phyloP scores from a whole-genome alignment of 1,140 invertebrate genomes.

The Cherax quadricarinatus region DNA sequence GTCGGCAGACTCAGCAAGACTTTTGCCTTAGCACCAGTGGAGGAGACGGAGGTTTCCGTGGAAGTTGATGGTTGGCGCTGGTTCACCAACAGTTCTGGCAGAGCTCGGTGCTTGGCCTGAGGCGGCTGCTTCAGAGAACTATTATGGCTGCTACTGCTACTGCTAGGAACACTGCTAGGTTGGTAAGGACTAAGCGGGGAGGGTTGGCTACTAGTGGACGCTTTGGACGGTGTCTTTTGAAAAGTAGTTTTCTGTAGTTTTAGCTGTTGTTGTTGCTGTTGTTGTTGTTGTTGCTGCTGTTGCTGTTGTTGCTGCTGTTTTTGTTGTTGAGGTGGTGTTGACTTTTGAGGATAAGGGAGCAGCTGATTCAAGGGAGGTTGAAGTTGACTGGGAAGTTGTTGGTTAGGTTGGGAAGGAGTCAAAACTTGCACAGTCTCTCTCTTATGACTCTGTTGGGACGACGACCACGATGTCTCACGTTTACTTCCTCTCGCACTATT shows the following conservation, averaged over 20 bases:
- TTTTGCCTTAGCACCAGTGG: slow-evolving; percentile 52
- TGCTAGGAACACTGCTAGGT: slow-evolving; percentile 61
- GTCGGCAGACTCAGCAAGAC: slow-evolving; percentile 33
- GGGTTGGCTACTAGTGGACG: slow-evolving; percentile 60
- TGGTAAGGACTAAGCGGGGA: slow-evolving; percentile 36
- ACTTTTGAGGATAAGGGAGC: slow-evolving; percentile 54
- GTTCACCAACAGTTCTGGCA: slow-evolving; percentile 32
- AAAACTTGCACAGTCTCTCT: slow-evolving; percentile 63
- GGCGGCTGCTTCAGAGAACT: slow-evolving; percentile 69
- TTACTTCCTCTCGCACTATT: slow-evolving; percentile 75
- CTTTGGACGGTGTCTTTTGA: slow-evolving; percentile 67
- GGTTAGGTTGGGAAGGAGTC: slow-evolving; percentile 67
- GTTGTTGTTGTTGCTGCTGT: slow-evolving; percentile 49
- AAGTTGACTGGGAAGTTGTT: slow-evolving; percentile 63
- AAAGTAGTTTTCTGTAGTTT: slow-evolving; percentile 53
- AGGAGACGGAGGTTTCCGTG: slow-evolving; percentile 73
- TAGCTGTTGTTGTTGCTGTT: slow-evolving; percentile 48
- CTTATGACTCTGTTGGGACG: slow-evolving; percentile 64
- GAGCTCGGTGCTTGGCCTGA: slow-evolving; percentile 69
- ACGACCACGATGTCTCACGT: slow-evolving; percentile 64
- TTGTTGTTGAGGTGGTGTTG: slow-evolving; percentile 55
- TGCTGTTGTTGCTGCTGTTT: slow-evolving; percentile 50
- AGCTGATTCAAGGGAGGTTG: slow-evolving; percentile 60
- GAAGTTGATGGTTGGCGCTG: slow-evolving; percentile 59
- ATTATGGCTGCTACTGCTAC: slow-evolving; percentile 73